Conservation (phyloP, 2,797 vertebrate genomes). For the Huso huso region DNA sequence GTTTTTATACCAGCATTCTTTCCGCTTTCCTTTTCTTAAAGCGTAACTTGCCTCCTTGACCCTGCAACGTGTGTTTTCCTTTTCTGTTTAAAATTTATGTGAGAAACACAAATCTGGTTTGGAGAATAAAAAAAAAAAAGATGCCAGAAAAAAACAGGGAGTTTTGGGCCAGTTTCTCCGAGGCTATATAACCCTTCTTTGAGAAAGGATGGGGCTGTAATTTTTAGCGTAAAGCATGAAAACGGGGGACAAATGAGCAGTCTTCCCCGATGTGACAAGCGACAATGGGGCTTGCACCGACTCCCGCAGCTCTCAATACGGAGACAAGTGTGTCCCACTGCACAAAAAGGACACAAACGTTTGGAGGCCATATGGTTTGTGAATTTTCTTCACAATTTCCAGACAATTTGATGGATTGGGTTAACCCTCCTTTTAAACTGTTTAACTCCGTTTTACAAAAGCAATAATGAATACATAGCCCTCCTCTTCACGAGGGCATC, state of each 20-base stretch:
- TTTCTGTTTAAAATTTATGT: slow-evolving; percentile 97
- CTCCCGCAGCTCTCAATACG: slow-evolving; percentile 90
- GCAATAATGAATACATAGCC: slow-evolving; percentile 75
- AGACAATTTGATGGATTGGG: slow-evolving; percentile 99
- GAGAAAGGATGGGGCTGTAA: slow-evolving; percentile 92
- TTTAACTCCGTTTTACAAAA: slow-evolving; percentile 94
- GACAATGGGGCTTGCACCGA: slow-evolving; percentile 87
- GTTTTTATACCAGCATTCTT: slow-evolving; percentile 49
- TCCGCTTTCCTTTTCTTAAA: slow-evolving; percentile 55
- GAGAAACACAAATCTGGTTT: slow-evolving; percentile 98
- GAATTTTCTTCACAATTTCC: slow-evolving; percentile 99
- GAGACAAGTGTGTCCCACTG: slow-evolving; percentile 94
- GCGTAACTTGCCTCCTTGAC: slow-evolving; percentile 80
- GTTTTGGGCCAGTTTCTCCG: slow-evolving; percentile 81
- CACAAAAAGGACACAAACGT: slow-evolving; percentile 87
- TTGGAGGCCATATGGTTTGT: slow-evolving; percentile 99
- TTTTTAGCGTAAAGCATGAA: slow-evolving; percentile 99
- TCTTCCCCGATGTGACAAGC: slow-evolving; percentile 89
- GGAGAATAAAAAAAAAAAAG: slow-evolving; percentile 50
- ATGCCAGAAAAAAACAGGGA: slow-evolving; percentile 63
- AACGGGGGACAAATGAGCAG: slow-evolving; percentile 98
- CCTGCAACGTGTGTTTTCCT: slow-evolving; percentile 69
- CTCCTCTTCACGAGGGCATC: slow-evolving; percentile 87
- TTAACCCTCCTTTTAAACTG: slow-evolving; percentile 93
- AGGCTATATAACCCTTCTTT: slow-evolving; percentile 87